Conservation (phyloP, 2,888 invertebrate species). For the Acronicta psi region DNA sequence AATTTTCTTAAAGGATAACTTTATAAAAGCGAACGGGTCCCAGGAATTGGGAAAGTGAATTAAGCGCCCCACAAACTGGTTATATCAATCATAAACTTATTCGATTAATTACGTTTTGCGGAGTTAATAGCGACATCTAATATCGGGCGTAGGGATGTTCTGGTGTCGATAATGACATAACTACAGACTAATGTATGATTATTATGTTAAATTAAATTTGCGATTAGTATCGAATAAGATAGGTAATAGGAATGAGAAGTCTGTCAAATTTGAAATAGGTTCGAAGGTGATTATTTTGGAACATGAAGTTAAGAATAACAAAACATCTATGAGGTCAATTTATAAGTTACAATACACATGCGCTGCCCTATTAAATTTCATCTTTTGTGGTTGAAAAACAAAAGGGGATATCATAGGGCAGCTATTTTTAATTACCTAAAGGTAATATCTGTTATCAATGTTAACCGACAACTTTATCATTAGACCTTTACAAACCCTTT, state of each 20-base stretch:
- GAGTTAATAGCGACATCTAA: conserved; percentile 89
- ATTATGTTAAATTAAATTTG: conserved; percentile 23
- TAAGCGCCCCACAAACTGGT: conserved; percentile 88
- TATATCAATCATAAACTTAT: conserved; percentile 90
- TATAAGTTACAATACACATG: too few relatives aligned
- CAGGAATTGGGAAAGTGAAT: conserved; percentile 88
- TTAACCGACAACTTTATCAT: conserved; percentile 9
- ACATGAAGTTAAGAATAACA: too few relatives aligned
- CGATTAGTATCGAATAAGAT: neutral
- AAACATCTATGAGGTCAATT: too few relatives aligned
- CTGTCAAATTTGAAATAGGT: too few relatives aligned
- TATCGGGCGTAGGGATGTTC: conserved; percentile 78
- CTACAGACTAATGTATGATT: neutral
- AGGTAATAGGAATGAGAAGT: neutral
- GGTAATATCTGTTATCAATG: neutral
- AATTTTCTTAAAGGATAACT: conserved; percentile 86
- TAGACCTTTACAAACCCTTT: conserved; percentile 8
- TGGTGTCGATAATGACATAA: conserved; percentile 28
- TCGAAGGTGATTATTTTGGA: too few relatives aligned
- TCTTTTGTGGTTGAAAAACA: too few relatives aligned
- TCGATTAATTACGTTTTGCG: conserved; percentile 90
- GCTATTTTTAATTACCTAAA: neutral
- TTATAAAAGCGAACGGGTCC: conserved; percentile 81
- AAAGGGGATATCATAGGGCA: too few relatives aligned
- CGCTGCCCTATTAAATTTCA: too few relatives aligned